phyloP scores from a whole-genome alignment of 1,140 invertebrate genomes.

The Aphelinus certus region DNA sequence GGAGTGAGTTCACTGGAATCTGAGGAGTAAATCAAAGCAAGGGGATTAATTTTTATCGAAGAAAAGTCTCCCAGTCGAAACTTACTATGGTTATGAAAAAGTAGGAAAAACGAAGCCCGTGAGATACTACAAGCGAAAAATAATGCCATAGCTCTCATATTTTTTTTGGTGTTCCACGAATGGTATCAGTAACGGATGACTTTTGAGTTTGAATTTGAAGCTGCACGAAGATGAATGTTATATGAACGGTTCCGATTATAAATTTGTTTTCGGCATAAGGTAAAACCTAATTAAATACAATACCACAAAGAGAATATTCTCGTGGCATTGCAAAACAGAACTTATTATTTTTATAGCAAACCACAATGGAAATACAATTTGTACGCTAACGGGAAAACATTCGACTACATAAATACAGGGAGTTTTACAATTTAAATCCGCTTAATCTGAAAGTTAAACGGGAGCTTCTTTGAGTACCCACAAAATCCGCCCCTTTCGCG shows the following conservation, averaged over 20 bases:
- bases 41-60: constrained; percentile 58
- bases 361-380: too few species aligned
- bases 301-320: too few species aligned
- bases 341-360: too few species aligned
- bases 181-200: too few species aligned
- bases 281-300: too few species aligned
- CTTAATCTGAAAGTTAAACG: constrained; percentile 27
- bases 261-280: too few species aligned
- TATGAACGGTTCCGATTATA: too few species aligned
- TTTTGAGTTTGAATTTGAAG: too few species aligned
- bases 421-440: constrained; percentile 27
- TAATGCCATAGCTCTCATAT: neutral
- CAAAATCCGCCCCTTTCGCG: constrained; percentile 21
- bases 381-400: constrained; percentile 38
- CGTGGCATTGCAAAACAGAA: too few species aligned
- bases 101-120: constrained; percentile 45
- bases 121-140: constrained; percentile 46
- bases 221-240: too few species aligned
- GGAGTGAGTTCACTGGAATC: constrained; percentile 44
- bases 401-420: neutral
- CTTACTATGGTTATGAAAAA: constrained; percentile 26
- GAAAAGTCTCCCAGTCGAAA: constrained; percentile 43
- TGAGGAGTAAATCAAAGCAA: constrained; percentile 56
- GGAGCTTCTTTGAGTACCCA: neutral
- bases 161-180: too few species aligned